These are phyloP conservation scores for Drosophila quadrilineata DNA, from an alignment of 1,140 invertebrate species.

Conservation along the genomic window DNA sequence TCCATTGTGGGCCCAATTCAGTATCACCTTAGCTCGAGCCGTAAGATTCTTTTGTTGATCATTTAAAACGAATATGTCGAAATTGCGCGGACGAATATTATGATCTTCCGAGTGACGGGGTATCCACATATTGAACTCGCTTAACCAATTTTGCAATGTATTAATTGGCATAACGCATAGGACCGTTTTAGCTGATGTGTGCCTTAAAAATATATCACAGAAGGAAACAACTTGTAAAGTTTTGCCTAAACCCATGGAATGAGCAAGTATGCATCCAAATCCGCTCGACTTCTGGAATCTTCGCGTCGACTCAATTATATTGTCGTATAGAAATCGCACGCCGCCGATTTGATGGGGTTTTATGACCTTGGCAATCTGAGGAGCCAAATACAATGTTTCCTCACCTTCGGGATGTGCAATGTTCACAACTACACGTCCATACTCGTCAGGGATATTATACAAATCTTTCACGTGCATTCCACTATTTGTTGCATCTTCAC, in stretches of 20 bases:
- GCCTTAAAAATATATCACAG: slow-evolving; percentile 96
- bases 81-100: slow-evolving; percentile 88
- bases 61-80: slow-evolving; percentile 94
- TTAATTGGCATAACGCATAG: slow-evolving; percentile 99
- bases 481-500: slow-evolving; percentile 85
- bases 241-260: slow-evolving; percentile 99
- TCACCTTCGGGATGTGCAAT: slow-evolving; percentile 97
- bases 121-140: slow-evolving; percentile 98
- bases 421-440: slow-evolving; percentile 96
- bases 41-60: slow-evolving; percentile 96
- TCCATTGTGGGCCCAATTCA: slow-evolving; percentile 93
- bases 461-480: slow-evolving; percentile 94
- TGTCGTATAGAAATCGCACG: slow-evolving; percentile 97
- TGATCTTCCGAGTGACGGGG: slow-evolving; percentile 83
- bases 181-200: slow-evolving; percentile 93
- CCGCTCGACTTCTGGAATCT: slow-evolving; percentile 94
- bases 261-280: slow-evolving; percentile 98
- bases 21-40: slow-evolving; percentile 89
- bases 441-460: slow-evolving; percentile 95
- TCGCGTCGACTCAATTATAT: slow-evolving; percentile 95
- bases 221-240: slow-evolving; percentile 98
- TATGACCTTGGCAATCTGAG: slow-evolving; percentile 94
- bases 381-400: slow-evolving; percentile 95
- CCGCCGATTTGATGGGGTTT: slow-evolving; percentile 99
- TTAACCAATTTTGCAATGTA: slow-evolving; percentile 98